These are phyloP conservation scores for Nemoura dubitans DNA, from an alignment of 2,888 invertebrate species.

Conservation along the genomic window DNA sequence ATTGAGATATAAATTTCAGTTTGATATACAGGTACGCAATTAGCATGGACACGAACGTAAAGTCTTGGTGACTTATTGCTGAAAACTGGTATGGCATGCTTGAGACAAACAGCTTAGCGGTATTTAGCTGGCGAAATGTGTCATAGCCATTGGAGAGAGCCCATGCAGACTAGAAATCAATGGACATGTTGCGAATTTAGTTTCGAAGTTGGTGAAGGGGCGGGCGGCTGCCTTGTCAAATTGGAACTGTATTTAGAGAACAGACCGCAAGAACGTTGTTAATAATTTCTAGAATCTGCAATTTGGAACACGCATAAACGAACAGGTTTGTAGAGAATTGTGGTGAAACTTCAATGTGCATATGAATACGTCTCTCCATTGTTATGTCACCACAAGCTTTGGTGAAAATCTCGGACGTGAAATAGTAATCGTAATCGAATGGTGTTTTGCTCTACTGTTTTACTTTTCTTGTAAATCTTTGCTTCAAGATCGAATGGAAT, in stretches of 20 bases:
- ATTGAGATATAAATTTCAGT: not conserved
- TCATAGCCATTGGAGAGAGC: not conserved
- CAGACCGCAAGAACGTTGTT: not conserved
- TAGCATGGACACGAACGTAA: no score
- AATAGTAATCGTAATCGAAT: not conserved
- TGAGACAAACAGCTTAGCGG: not conserved
- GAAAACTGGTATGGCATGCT: not conserved
- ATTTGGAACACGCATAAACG: not conserved
- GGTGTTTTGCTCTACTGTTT: not conserved
- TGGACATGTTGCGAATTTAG: not conserved
- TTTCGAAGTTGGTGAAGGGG: not conserved
- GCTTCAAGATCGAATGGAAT: not conserved
- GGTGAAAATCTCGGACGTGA: not conserved
- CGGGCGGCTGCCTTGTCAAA: not conserved
- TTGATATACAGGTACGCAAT: not conserved
- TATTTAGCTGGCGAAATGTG: not conserved
- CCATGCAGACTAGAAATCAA: not conserved
- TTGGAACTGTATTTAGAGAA: not conserved
- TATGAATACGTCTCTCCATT: no score
- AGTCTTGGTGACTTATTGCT: slow-evolving; percentile 1
- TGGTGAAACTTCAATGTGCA: not conserved
- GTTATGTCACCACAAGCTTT: no score
- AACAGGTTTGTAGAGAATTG: not conserved
- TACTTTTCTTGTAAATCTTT: not conserved
- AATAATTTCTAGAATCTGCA: not conserved